phyloP scores from a whole-genome alignment of 2,888 invertebrate genomes.

The Melitaea athalia region DNA sequence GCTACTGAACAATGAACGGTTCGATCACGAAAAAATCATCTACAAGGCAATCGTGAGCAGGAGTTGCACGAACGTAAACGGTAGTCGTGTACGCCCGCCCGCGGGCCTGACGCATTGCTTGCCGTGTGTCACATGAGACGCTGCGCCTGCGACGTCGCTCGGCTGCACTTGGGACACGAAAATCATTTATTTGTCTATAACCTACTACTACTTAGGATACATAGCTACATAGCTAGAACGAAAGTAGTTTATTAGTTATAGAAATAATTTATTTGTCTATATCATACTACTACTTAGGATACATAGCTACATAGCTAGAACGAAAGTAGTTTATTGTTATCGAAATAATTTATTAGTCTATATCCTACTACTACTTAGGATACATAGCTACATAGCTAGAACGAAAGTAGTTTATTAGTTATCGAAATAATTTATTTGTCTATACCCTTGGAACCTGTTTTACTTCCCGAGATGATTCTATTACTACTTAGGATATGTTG shows the following conservation, averaged over 20 bases:
- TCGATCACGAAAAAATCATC: slow-evolving; percentile 81
- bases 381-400: too few species aligned
- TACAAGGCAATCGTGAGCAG: slow-evolving; percentile 75
- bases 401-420: too few species aligned
- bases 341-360: too few species aligned
- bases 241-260: too few species aligned
- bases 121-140: slow-evolving; percentile 7
- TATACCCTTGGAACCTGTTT: too few species aligned
- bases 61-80: slow-evolving; percentile 61
- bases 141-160: background rate
- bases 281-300: too few species aligned
- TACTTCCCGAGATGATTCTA: background rate
- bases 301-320: too few species aligned
- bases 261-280: too few species aligned
- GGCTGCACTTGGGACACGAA: background rate
- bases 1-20: slow-evolving; percentile 79
- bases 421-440: too few species aligned
- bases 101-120: slow-evolving; percentile 36
- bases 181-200: background rate
- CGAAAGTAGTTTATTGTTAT: too few species aligned
- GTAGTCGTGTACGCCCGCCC: slow-evolving; percentile 65
- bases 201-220: background rate
- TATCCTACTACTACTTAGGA: too few species aligned
- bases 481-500: background rate
- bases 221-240: too few species aligned